These are phyloP conservation scores for Epinephelus coioides DNA, from an alignment of 2,797 vertebrate genomes.

Conservation along the genomic window DNA sequence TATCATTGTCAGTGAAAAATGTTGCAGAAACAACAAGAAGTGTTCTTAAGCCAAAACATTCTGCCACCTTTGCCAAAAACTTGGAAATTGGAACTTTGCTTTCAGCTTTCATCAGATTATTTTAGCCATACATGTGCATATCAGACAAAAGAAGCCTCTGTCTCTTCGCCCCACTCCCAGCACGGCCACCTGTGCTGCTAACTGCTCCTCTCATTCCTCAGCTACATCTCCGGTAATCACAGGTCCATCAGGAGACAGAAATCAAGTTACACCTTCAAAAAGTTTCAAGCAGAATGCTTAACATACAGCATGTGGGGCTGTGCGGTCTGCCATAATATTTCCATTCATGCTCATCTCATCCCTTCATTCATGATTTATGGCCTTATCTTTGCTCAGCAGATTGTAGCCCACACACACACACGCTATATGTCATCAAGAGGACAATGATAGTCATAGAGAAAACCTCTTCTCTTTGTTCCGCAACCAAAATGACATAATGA, in stretches of 20 bases:
- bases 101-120: slow-evolving; percentile 53
- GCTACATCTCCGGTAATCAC: slow-evolving; percentile 54
- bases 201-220: slow-evolving; percentile 54
- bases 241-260: slow-evolving; percentile 56
- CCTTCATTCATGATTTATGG: slow-evolving; percentile 61
- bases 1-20: slow-evolving; percentile 31
- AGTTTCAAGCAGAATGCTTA: slow-evolving; percentile 55
- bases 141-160: slow-evolving; percentile 71
- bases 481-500: slow-evolving; percentile 79
- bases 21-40: slow-evolving; percentile 48
- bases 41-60: slow-evolving; percentile 40
- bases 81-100: slow-evolving; percentile 55
- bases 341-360: slow-evolving; percentile 50
- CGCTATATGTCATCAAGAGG: slow-evolving; percentile 62
- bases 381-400: slow-evolving; percentile 50
- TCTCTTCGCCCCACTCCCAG: slow-evolving; percentile 28
- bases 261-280: slow-evolving; percentile 72
- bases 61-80: slow-evolving; percentile 52
- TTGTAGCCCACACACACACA: slow-evolving; percentile 55
- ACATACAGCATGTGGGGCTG: slow-evolving; percentile 30
- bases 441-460: slow-evolving; percentile 74
- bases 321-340: slow-evolving; percentile 61
- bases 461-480: slow-evolving; percentile 75
- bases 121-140: slow-evolving; percentile 41
- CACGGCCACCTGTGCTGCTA: slow-evolving; percentile 66